These are phyloP conservation scores for Rhabdomys dilectus DNA, from an alignment of 2,113 vertebrate genomes.

Conservation along the genomic window DNA sequence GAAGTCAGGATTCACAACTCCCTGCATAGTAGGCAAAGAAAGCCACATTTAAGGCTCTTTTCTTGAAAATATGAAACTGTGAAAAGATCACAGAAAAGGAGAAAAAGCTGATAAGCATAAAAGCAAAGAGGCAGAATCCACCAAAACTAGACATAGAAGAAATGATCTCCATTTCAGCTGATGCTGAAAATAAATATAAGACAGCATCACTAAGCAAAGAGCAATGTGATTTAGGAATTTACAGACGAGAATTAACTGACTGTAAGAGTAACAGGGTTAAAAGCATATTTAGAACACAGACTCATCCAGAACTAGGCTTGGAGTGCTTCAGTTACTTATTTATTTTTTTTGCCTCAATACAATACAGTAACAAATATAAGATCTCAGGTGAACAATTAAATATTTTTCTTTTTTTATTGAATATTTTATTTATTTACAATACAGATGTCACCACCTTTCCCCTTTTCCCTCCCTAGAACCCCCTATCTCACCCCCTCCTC, in stretches of 20 bases:
- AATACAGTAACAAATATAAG: background rate
- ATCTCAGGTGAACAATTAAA: conserved; percentile 3
- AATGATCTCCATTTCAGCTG: background rate
- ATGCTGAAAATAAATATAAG: background rate
- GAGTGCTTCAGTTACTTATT: background rate
- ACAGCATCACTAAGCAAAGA: background rate
- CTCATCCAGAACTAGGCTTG: background rate
- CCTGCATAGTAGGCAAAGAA: conserved; percentile 46
- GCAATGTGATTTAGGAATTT: background rate
- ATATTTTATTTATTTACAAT: no score
- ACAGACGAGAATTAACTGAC: background rate
- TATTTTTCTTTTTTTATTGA: background rate
- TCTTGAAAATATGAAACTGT: conserved; percentile 55
- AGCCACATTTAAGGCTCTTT: conserved; percentile 63
- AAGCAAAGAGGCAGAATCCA: conserved; percentile 20
- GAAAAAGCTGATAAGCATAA: conserved; percentile 7
- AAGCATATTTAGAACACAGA: background rate
- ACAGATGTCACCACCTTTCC: no score
- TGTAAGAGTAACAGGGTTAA: background rate
- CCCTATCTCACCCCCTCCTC: no score
- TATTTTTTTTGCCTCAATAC: conserved; percentile 5
- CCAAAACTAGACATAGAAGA: conserved; percentile 35
- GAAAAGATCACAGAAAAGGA: conserved; percentile 42
- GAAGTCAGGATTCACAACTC: conserved; percentile 55
- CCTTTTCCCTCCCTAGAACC: no score